Evolutionary conservation across 2,888 invertebrate species (phyloP).

Genomic region (Ceraclea dissimilis): DNA sequence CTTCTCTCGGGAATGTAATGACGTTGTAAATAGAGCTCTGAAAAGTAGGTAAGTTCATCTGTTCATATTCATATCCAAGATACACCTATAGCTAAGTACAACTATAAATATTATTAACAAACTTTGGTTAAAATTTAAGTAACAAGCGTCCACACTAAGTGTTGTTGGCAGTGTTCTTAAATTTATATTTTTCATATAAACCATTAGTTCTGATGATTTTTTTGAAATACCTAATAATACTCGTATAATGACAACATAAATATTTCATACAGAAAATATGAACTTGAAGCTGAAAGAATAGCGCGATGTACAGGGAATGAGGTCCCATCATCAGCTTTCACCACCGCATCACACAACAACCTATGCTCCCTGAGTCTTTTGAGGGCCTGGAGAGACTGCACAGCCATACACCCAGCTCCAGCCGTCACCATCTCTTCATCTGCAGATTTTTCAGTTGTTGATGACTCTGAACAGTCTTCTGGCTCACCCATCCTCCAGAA

Average conservation of each 20-base stretch:
- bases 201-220: too few relatives aligned
- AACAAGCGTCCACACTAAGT: too few relatives aligned
- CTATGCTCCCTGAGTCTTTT: constrained; percentile 77
- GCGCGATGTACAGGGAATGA: constrained; percentile 80
- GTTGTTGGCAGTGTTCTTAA: too few relatives aligned
- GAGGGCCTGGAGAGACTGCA: constrained; percentile 76
- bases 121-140: too few relatives aligned
- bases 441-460: constrained; percentile 1
- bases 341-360: constrained; percentile 79
- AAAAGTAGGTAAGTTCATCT: constrained; percentile 12
- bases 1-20: constrained; percentile 60
- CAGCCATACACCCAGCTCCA: constrained; percentile 65
- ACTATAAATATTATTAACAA: too few relatives aligned
- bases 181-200: too few relatives aligned
- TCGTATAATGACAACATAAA: too few relatives aligned
- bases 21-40: constrained; percentile 78
- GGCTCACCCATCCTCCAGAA: constrained; percentile 5
- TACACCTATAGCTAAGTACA: too few relatives aligned
- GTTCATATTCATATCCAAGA: background rate
- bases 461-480: constrained; percentile 1
- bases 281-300: constrained; percentile 80
- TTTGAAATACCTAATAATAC: background rate
- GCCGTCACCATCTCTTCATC: constrained; percentile 9
- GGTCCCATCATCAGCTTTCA: constrained; percentile 74
- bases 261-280: constrained; percentile 75